Conservation (phyloP, 2,797 vertebrate species). For the Oryzias sinensis region DNA sequence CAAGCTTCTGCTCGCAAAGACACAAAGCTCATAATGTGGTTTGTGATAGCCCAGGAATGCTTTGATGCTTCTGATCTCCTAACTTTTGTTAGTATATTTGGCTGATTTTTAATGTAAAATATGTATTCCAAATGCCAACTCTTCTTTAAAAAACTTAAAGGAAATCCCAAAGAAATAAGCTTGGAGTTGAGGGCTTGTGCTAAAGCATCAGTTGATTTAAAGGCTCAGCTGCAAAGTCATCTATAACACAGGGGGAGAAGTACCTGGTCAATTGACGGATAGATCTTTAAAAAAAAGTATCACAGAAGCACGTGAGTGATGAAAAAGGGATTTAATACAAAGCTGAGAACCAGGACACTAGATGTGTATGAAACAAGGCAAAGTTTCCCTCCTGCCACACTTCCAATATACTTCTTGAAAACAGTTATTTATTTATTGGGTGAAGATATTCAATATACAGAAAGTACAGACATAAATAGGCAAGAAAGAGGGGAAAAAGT, state of each 20-base stretch:
- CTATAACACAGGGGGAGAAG: slow-evolving; percentile 70
- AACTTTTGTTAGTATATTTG: slow-evolving; percentile 82
- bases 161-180: slow-evolving; percentile 79
- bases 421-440: no score
- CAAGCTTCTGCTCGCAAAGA: slow-evolving; percentile 76
- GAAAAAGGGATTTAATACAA: slow-evolving; percentile 24
- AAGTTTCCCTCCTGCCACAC: no score
- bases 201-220: slow-evolving; percentile 77
- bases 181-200: slow-evolving; percentile 73
- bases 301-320: slow-evolving; percentile 52
- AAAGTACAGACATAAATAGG: no score
- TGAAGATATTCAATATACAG: no score
- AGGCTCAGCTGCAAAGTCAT: slow-evolving; percentile 74
- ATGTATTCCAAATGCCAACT: slow-evolving; percentile 74
- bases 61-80: slow-evolving; percentile 77
- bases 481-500: no score
- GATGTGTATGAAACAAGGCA: neutral
- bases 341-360: neutral
- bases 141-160: slow-evolving; percentile 75
- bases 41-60: slow-evolving; percentile 67
- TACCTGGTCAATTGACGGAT: slow-evolving; percentile 72
- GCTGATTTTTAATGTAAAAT: slow-evolving; percentile 79
- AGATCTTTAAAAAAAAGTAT: slow-evolving; percentile 55
- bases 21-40: slow-evolving; percentile 72
- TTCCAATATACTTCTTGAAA: no score